Evolutionary conservation across 2,113 vertebrate species (phyloP).

Genomic region (Thomomys bottae): DNA sequence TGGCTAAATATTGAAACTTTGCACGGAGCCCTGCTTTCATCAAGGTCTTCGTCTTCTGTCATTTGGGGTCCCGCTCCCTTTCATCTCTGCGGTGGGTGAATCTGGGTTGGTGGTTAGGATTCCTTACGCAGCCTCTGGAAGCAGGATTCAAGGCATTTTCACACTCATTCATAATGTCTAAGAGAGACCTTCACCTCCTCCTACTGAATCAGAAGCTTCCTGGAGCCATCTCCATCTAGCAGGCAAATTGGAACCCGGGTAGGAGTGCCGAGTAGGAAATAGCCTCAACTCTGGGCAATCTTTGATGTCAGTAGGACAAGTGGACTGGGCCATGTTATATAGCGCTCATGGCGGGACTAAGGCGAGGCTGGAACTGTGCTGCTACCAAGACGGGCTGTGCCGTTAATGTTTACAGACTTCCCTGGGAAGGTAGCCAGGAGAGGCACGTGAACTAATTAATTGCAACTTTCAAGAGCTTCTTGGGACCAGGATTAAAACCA

Average conservation of each 20-base stretch:
- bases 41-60: neutral
- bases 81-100: neutral
- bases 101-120: neutral
- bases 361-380: rapidly evolving
- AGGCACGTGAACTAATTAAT: neutral
- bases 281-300: neutral
- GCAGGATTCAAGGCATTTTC: neutral
- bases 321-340: rapidly evolving
- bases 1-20: neutral
- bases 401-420: neutral
- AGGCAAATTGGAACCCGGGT: rapidly evolving
- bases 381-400: rapidly evolving
- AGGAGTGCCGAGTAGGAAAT: neutral
- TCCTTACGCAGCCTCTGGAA: neutral
- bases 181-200: neutral
- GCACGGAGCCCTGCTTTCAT: neutral
- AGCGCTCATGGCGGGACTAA: neutral
- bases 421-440: neutral
- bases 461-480: neutral
- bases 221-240: neutral
- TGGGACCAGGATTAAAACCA: neutral
- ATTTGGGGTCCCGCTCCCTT: neutral
- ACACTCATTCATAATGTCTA: neutral
- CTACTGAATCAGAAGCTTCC: neutral
- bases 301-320: rapidly evolving